Evolutionary conservation across 1,140 invertebrate species (phyloP), one percentile per base, ranked within the genome.

Genomic region (Pteromalus puparum): DNA sequence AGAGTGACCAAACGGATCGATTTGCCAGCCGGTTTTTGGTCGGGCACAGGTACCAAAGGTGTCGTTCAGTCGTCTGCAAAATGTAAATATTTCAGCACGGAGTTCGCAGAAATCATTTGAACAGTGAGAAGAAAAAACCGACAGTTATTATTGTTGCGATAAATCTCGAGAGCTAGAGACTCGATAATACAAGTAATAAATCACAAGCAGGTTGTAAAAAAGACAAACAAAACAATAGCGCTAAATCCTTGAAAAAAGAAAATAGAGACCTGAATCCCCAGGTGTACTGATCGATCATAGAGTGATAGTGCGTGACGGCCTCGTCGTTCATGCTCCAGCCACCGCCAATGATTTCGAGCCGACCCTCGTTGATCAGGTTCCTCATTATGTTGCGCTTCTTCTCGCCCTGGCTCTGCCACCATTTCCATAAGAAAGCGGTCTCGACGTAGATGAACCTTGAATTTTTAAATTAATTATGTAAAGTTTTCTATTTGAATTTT

Each of bases 301-400:
- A 97, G 86, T 97, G 97, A 91, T 99, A 99, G 90, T 99, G 97
- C 0, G 97, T 95, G 0, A 95, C 94, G 0, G 98, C 98, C 90
- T 99, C 98, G 90, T 99, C 98, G 91, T 99, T 98, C 97, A 98
- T 98, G 82, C 95, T 96, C 97, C 97, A 98, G 0, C 95, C 96
- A 0, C 97, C 97, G 4, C 96, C 95, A 10, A 96, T 97, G 86
- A 99, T 97, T 93, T 99, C 97, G 34, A 99, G 92, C 86, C 97
- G 95, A 6, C 97, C 98, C 87, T 95, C 93, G 2, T 94, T 89
- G 1, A 97, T 96, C 28, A 97, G 91, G 7, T 91, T 90, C 85
- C 93, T 94, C 0, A 96, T 95, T 21, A 92, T 88, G 24, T 95
- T 88, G 74, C 94, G 93, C 1, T 94, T 93, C 4, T 90, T 89